These are phyloP conservation scores for Crenichthys baileyi DNA, from an alignment of 2,797 vertebrate genomes.

Conservation along the genomic window DNA sequence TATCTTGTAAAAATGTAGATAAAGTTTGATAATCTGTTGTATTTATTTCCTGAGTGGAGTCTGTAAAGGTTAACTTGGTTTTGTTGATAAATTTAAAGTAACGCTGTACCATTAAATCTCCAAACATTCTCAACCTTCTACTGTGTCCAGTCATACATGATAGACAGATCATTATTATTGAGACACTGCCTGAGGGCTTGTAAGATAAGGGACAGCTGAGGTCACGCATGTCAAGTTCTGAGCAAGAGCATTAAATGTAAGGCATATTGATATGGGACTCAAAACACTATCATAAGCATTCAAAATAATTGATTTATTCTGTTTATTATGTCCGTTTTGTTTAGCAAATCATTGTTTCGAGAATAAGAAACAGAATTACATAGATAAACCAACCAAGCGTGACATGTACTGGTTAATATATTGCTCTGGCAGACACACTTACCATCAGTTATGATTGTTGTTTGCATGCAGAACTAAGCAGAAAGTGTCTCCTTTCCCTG, in stretches of 20 bases:
- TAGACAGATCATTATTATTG: neutral
- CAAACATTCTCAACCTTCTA: neutral
- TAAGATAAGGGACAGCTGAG: neutral
- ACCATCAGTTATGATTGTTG: slow-evolving; percentile 21
- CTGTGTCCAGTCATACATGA: neutral
- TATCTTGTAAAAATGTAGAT: neutral
- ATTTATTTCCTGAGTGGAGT: neutral
- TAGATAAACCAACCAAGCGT: slow-evolving; percentile 5
- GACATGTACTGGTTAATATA: neutral
- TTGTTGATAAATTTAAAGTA: neutral
- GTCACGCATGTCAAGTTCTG: neutral
- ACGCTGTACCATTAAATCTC: neutral
- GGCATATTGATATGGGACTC: neutral
- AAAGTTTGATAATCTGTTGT: neutral
- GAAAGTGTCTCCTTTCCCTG: slow-evolving; percentile 52
- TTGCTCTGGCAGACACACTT: neutral
- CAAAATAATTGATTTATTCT: neutral
- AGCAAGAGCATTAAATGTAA: neutral
- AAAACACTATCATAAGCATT: neutral
- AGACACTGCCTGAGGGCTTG: neutral
- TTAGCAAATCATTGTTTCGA: neutral
- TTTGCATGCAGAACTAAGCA: slow-evolving; percentile 43
- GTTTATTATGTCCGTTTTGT: neutral
- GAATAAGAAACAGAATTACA: slow-evolving; percentile 14
- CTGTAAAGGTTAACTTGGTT: neutral